Evolutionary conservation across 2,888 invertebrate species (phyloP).

Genomic region (Ommatoiulus sabulosus): DNA sequence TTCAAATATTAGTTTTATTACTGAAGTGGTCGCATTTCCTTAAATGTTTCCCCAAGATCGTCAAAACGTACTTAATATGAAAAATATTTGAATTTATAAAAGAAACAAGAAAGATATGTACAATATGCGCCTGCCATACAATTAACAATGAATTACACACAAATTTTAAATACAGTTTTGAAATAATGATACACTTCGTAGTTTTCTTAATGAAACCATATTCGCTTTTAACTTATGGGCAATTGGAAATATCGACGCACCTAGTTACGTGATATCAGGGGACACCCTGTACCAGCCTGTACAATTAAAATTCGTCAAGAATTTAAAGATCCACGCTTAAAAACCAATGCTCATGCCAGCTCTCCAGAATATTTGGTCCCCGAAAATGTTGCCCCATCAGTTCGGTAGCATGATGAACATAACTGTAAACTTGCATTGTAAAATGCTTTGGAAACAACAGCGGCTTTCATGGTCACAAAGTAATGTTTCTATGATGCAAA

Average conservation of each 20-base stretch:
- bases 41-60: conserved; percentile 8
- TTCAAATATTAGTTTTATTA: conserved; percentile 37
- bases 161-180: not conserved
- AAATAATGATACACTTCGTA: not conserved
- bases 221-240: not conserved
- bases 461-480: not conserved
- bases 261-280: not conserved
- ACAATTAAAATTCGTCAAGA: not conserved
- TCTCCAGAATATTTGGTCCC: not conserved
- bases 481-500: not conserved
- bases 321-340: not conserved
- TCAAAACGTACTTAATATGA: not conserved
- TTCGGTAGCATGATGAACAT: not conserved
- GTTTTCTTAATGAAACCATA: not conserved
- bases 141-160: conserved; percentile 7
- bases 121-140: not conserved
- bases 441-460: not conserved
- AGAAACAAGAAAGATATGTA: conserved; percentile 18
- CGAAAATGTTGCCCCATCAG: not conserved
- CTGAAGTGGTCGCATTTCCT: conserved; percentile 35
- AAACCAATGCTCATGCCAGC: not conserved
- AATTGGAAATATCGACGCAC: not conserved
- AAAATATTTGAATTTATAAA: not conserved
- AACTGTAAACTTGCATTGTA: not conserved
- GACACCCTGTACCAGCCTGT: not conserved